Evolutionary conservation across 2,888 invertebrate genomes (phyloP), one percentile per base, ranked within the genome.

Genomic region (Microplitis manilae): DNA sequence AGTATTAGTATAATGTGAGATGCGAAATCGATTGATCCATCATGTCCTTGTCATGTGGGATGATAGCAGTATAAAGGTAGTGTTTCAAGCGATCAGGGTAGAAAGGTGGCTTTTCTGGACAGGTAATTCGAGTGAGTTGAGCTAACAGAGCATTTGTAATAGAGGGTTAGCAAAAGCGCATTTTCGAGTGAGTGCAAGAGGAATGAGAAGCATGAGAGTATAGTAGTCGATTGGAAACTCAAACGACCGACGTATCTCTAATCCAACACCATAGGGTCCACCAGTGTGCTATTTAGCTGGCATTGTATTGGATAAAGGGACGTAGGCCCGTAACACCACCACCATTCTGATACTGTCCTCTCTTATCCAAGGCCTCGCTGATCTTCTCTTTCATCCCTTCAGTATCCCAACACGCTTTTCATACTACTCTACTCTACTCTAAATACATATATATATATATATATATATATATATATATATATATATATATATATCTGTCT

Each of bases 211-310:
- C 9, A 50, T 50, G 50, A 50, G 50, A 50, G 50, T 50, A 50
- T 50, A 50, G 9, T 20, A 70, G 70, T 70, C 60, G 70, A 70
- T 70, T 61, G 7, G 39, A 71, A 62, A 59, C 85, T 87, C 86
- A 86, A 88, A 88, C 87, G 87, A 88, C 84, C 86, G 85, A 86
- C 86, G 86, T 85, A 86, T 86, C 87, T 87, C 87, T 88, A 86
- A 88, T 88, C 87, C 87, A 85, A 86, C 87, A 85, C 86, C 86
- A 85, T 85, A 85, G 83, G 83, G 84, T 84, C 84, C 84, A 86
- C 85, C 86, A 86, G 84, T 84, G 84, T 84, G 86, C 87, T 86
- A 87, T 88, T 87, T 86, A 87, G 86, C 83, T 82, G 83, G 86
- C 84, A 85, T 87, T 86, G 86, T 87, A 85, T 86, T 85, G 86